Conservation (phyloP, 1,140 invertebrate species). For the Holcopasites calliopsidis region DNA sequence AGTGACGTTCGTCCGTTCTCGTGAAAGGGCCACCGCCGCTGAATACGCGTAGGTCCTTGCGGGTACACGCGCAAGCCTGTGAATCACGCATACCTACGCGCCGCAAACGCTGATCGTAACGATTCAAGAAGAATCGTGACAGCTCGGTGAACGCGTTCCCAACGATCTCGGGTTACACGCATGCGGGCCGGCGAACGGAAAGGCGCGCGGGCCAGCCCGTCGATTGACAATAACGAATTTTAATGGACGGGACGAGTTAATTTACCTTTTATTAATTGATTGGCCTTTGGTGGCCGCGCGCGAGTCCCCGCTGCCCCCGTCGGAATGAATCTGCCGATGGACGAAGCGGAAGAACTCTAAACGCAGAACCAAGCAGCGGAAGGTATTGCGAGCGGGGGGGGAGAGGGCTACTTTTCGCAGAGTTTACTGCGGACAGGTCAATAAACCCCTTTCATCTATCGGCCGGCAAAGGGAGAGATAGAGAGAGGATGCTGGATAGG, state of each 20-base stretch:
- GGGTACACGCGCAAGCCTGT: neutral
- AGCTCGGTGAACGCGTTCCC: slow-evolving; percentile 54
- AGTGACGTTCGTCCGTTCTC: slow-evolving; percentile 36
- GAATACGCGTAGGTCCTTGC: slow-evolving; percentile 35
- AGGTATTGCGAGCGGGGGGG: slow-evolving; percentile 56
- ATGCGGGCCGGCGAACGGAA: slow-evolving; percentile 65
- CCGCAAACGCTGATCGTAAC: neutral
- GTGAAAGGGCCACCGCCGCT: slow-evolving; percentile 34
- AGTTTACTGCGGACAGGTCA: slow-evolving; percentile 62
- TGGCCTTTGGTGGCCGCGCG: slow-evolving; percentile 63
- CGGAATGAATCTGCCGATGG: slow-evolving; percentile 2
- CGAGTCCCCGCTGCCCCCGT: slow-evolving; percentile 14
- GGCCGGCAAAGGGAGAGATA: slow-evolving; percentile 15
- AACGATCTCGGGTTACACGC: slow-evolving; percentile 70
- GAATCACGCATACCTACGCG: neutral
- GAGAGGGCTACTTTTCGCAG: slow-evolving; percentile 45
- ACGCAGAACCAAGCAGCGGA: slow-evolving; percentile 23
- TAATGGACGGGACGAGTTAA: slow-evolving; percentile 76
- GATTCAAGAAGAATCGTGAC: slow-evolving; percentile 48
- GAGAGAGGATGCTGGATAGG: neutral
- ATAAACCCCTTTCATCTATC: slow-evolving; percentile 69
- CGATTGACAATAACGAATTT: slow-evolving; percentile 76
- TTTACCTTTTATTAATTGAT: slow-evolving; percentile 75
- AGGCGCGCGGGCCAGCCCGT: slow-evolving; percentile 57
- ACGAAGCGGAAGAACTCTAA: slow-evolving; percentile 48